Conservation (phyloP, 2,113 vertebrate species). For the Trinectes maculatus region DNA sequence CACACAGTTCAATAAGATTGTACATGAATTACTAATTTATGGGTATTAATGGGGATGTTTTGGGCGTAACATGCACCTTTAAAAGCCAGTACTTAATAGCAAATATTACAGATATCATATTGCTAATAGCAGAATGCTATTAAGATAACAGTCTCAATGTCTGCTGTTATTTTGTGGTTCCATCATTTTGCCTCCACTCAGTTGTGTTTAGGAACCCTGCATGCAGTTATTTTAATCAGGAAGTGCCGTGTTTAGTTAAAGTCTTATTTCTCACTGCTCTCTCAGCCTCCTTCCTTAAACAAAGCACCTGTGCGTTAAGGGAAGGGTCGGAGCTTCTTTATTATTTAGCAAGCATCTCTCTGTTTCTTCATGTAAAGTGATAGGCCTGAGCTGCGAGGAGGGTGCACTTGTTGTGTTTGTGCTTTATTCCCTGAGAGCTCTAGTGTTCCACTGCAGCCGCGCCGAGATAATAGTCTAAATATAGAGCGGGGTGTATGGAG, state of each 20-base stretch:
- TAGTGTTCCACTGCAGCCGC: constrained; percentile 61
- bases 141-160: too few relatives aligned
- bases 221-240: neutral
- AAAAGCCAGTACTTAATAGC: too few relatives aligned
- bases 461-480: constrained; percentile 69
- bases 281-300: neutral
- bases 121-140: too few relatives aligned
- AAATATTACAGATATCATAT: too few relatives aligned
- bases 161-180: neutral
- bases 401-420: constrained; percentile 65
- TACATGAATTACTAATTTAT: too few relatives aligned
- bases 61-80: too few relatives aligned
- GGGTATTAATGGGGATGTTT: too few relatives aligned
- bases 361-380: constrained; percentile 64
- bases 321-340: constrained; percentile 48
- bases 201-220: neutral
- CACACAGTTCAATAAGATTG: too few relatives aligned
- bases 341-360: constrained; percentile 65
- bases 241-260: neutral
- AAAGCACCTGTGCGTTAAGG: constrained; percentile 22
- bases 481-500: constrained; percentile 53
- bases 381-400: constrained; percentile 28
- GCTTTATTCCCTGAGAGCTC: constrained; percentile 50
- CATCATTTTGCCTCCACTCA: neutral
- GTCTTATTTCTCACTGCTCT: neutral